Evolutionary conservation across 1,140 invertebrate species (phyloP).

Genomic region (Limonius californicus): DNA sequence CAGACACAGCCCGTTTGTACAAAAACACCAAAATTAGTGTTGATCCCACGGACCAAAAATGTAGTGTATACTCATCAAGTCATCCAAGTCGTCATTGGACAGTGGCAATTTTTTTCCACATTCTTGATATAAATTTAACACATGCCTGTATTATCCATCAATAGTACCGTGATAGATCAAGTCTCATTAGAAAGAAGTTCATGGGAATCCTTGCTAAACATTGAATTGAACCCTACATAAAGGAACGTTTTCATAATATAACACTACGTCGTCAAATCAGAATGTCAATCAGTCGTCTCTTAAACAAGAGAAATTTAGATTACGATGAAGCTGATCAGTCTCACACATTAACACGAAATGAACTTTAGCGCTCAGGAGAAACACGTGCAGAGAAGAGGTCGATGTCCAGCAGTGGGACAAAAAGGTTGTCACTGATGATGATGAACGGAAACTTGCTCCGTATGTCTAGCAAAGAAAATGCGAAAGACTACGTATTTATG

Average conservation of each 20-base stretch:
- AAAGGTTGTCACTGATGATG: too few species aligned
- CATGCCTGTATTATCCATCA: neutral
- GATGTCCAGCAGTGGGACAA: too few species aligned
- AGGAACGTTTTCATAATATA: neutral
- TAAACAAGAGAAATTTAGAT: neutral
- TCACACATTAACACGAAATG: neutral
- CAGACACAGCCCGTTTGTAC: neutral
- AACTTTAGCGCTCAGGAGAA: too few species aligned
- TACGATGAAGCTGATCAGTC: neutral
- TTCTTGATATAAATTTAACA: neutral
- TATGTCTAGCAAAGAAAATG: neutral
- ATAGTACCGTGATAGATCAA: neutral
- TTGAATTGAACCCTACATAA: neutral
- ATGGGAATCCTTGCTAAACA: neutral
- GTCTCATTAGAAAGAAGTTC: neutral
- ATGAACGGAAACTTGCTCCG: neutral
- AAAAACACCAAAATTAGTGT: too few species aligned
- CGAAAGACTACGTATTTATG: neutral
- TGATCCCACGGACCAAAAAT: neutral
- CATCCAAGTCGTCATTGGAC: neutral
- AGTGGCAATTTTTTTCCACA: neutral
- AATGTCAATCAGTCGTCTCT: neutral
- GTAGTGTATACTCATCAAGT: neutral
- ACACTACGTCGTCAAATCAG: neutral
- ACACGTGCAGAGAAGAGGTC: too few species aligned